Base-by-base conservation (phyloP, 2,888 invertebrate species). In the Tribolium freemani region DNA sequence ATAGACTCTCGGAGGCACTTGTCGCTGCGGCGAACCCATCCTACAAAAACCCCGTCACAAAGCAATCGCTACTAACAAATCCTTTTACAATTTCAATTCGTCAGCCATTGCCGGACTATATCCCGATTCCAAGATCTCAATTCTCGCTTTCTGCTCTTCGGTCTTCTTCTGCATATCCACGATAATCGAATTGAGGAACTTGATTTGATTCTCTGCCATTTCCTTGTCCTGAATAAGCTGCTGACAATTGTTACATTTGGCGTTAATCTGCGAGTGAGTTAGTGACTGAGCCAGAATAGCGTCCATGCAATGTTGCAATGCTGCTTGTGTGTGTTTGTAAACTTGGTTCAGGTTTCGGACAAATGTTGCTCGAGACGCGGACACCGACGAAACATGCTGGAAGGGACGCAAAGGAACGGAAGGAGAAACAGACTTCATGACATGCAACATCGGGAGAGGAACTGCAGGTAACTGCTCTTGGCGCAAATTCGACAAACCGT, bases 161-260 rank as follows among this genome's bases (percentile, higher is more conserved):
- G 96, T 97, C 86, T 98, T 98, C 78, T 91, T 91, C 86, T 97
- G 96, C 93, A 98, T 94, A 83, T 98, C 98, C 26, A 96, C 96
- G 80, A 99, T 98, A 78, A 99, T 97, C 5, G 97, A 95, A 88
- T 99, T 98, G 30, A 99, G 89, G 88, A 99, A 98, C 80, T 94
- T 93, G 68, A 96, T 92, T 87, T 95, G 94, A 6, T 91, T 90
- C 76, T 93, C 93, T 57, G 90, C 88, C 77, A 90, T 88, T 68
- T 91, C 89, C 78, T 91, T 90, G 57, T 93, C 92, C 79, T 92
- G 91, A 60, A 88, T 80, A n/a, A 89, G 81, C 82, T 82, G 84
- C 76, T 83, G 82, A 77, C 83, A 82, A 81, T 67, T 56, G 54
- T 83, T 82, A 79, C 76, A 77, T 57, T 68, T 72, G 46, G 51